Evolutionary conservation across 2,888 invertebrate species (phyloP), one percentile per base, ranked within the genome.

Genomic region (Pheosia tremula): DNA sequence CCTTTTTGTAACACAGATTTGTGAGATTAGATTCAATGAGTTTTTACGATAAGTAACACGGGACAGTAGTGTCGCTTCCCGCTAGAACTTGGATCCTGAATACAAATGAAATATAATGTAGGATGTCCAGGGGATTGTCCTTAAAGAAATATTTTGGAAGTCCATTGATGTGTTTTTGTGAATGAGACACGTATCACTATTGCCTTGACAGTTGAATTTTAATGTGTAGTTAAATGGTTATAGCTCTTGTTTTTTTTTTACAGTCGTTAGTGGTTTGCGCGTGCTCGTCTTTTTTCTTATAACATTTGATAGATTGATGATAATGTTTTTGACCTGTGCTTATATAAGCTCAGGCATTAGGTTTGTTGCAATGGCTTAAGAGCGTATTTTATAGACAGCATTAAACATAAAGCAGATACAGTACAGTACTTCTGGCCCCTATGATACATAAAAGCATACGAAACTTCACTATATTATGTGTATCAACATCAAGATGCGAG

Each of bases 91-190:
- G 50, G 63, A 49, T 53, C 63, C 61, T 71, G 76, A 73, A 78
- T 76, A 69, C 75, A 74, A 74, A 75, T 75, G 64, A 71, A 68
- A 73, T 68, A 63, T 71, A 70, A 70, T 74, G 60, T 77, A 66
- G 69, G 77, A 71, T 69, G 69, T 71, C 24, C 63, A 67, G 58
- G 58, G 62, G 56, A 49, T 11, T 69, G 67, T 60, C 64, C 69
- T 57, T 58, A 41, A 60, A 71, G 55, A 69, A 60, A 58, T 63
- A 61, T 56, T 62, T 64, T 63, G 57, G 63, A 74, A 61, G 66
- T 67, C 63, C 57, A 53, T 64, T 58, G 36, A 4, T 73, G 50
- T 58, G 41, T 39, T 59, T 56, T 59, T 59, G 63, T 69, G 58
- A 63, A 61, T 63, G 60, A 43, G n/a, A 45, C 58, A 60, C 69